Base-by-base conservation (phyloP, 2,113 vertebrate genomes). In the Corynorhinus townsendii region DNA sequence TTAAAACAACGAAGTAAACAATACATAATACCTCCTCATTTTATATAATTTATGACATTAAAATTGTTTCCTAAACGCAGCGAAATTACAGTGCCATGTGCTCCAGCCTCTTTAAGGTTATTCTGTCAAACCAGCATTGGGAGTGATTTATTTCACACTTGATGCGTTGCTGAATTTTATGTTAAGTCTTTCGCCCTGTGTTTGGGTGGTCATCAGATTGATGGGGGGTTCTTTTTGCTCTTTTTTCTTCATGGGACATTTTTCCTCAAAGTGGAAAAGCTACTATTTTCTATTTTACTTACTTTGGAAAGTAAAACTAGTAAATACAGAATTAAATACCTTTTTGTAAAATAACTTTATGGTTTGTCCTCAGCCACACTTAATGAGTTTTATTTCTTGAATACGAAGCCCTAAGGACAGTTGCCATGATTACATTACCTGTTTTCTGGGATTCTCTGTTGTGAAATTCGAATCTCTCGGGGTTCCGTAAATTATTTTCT, bases 11-110 rank as follows among this genome's bases (percentile, higher is more conserved):
- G 28, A 79, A 38, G 22, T 47, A 54, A 33, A 7, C 28, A 80
- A 72, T 28, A 54, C 59, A 19, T 11, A 71, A 33, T 54, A 52
- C 77, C 82, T 94, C 91, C 4, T 71, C 64, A 59, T 1, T 15
- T 97, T 96, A 90, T 90, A 81, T 94, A 35, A 45, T 33, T 91
- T 86, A 26, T 56, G 26, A 64, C 1, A 66, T 4, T n/a, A 86
- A 87, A 95, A 68, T 62, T 79, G 24, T 92, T 93, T 95, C 73
- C 80, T 93, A 92, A 82, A 28, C 56, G 19, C 90, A 86, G 93
- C 64, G 16, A 92, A 96, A 96, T 96, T 64, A 56, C 35, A 40
- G 92, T 89, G 59, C 33, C 15, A 64, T 94, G 62, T 68, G 20
- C 15, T 96, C 88, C 38, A 85, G 75, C 1, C 56, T 77, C 6